These are phyloP conservation scores for Buathra laborator DNA, from an alignment of 2,888 invertebrate genomes.

Conservation along the genomic window DNA sequence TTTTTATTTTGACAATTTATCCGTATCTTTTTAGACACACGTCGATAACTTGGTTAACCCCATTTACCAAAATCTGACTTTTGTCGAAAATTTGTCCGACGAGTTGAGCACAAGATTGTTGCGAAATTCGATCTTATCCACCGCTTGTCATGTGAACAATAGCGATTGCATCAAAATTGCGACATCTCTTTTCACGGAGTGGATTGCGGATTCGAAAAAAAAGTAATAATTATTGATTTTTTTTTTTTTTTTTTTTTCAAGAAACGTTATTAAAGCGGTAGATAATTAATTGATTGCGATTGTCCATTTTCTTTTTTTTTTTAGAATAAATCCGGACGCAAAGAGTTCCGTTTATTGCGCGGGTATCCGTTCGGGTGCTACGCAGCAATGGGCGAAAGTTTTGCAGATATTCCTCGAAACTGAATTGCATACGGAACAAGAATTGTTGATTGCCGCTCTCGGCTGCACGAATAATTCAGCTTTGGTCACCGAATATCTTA, in stretches of 20 bases:
- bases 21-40: slow-evolving; percentile 83
- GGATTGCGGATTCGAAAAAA: slow-evolving; percentile 70
- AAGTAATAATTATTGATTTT: slow-evolving; percentile 31
- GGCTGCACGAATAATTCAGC: slow-evolving; percentile 69
- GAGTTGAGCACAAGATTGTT: slow-evolving; percentile 70
- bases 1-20: background rate
- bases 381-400: slow-evolving; percentile 65
- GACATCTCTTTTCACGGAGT: slow-evolving; percentile 72
- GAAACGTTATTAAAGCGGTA: background rate
- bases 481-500: slow-evolving; percentile 63
- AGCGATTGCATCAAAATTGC: slow-evolving; percentile 72
- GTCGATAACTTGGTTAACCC: slow-evolving; percentile 76
- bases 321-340: slow-evolving; percentile 69
- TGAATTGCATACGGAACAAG: slow-evolving; percentile 71
- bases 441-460: slow-evolving; percentile 69
- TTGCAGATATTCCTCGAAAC: slow-evolving; percentile 65
- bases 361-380: slow-evolving; percentile 65
- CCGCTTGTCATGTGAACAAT: slow-evolving; percentile 74
- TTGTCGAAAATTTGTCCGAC: slow-evolving; percentile 69
- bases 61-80: slow-evolving; percentile 81
- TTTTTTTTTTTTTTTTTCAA: background rate
- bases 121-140: slow-evolving; percentile 74
- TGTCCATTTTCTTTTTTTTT: background rate
- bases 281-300: background rate
- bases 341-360: slow-evolving; percentile 70